Conservation (phyloP, 2,797 vertebrate species). For the Oreonectes daqikongensis region DNA sequence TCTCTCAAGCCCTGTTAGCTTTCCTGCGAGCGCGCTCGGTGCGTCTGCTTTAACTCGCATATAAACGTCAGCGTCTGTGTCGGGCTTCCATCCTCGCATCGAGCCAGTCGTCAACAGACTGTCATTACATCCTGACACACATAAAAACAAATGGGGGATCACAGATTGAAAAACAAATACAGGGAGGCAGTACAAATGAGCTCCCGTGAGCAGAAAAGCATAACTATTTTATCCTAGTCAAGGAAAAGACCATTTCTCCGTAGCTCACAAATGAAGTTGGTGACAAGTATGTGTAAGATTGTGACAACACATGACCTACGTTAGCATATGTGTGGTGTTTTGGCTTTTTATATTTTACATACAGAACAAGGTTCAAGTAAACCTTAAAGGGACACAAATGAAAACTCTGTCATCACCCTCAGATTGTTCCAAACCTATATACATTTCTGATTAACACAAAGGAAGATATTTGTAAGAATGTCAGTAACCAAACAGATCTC, state of each 20-base stretch:
- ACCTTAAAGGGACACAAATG: too few relatives aligned
- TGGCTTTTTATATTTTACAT: too few relatives aligned
- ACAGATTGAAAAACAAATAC: slow-evolving; percentile 6
- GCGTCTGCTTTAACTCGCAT: slow-evolving; percentile 20
- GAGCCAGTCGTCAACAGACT: background rate
- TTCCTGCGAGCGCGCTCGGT: slow-evolving; percentile 25
- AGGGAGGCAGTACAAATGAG: background rate
- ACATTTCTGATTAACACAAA: too few relatives aligned
- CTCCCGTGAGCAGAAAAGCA: background rate
- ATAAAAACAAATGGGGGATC: slow-evolving; percentile 11
- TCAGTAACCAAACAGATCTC: too few relatives aligned
- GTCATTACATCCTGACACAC: slow-evolving; percentile 4
- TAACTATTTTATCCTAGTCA: background rate
- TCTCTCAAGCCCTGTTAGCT: slow-evolving; percentile 46
- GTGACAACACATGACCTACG: background rate
- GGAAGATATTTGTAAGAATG: too few relatives aligned
- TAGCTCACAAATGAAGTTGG: background rate
- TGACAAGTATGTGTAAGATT: background rate
- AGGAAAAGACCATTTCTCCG: background rate
- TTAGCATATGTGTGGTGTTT: too few relatives aligned
- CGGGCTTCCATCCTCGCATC: background rate
- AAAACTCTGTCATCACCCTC: too few relatives aligned
- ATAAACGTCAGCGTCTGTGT: background rate
- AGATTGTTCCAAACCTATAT: too few relatives aligned
- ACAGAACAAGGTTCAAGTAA: too few relatives aligned